Base-by-base conservation (phyloP, 1,140 invertebrate species). In the Ladona fulva region DNA sequence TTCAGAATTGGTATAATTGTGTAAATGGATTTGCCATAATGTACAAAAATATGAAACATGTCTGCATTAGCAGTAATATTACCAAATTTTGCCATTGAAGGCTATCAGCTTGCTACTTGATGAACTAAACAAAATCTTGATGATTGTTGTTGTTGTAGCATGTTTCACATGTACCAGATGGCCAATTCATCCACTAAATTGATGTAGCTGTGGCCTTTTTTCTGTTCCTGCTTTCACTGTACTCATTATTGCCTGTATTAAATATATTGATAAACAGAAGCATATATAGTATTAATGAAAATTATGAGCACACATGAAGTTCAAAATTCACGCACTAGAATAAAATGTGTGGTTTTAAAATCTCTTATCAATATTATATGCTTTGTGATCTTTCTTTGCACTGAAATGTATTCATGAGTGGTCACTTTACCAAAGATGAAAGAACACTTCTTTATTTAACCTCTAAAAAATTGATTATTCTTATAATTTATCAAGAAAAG, bases 181-280 rank as follows among this genome's bases (percentile, higher is more conserved):
- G 52, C 52, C 14, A 66, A 66, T 66, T 66, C 52, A 66, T 66
- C 52, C 52, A 66, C 3, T 3, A 19, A 66, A 66, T 66, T 66
- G 52, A 66, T 66, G 52, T 66, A 66, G 52, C 52, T 66, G 52
- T 66, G 52, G 52, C 52, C 52, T 66, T 66, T n/a, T 37, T 66
- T 66, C 52, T 66, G 52, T 66, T 66, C n/a, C 52, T 66, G 52
- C 52, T 66, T 66, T 66, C 52, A 66, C 52, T 66, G 52, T 66
- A 66, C 52, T 66, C n/a, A 37, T 66, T 66, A 66, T 66, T 66
- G 52, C 52, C 52, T 22, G 52, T 66, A 66, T 66, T 66, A 66
- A 66, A 66, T 66, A 66, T 66, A 66, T 66, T 66, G 52, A 66
- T 66, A 66, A 66, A 66, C 52, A 66, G n/a, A 66, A 66, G 29